Conservation (phyloP, 1,140 invertebrate genomes). For the Dendroctonus valens region DNA sequence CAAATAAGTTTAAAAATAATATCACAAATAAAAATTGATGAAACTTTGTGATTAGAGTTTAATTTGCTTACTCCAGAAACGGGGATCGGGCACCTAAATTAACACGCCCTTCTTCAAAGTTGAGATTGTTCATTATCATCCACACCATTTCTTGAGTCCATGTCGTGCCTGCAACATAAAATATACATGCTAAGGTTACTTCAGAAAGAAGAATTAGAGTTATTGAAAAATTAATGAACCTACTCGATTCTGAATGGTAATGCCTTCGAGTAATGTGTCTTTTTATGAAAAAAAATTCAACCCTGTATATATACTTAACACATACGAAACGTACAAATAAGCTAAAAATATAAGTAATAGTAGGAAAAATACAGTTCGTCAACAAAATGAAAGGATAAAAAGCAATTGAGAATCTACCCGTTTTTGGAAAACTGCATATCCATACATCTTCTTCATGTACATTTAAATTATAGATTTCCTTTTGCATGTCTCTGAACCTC, state of each 20-base stretch:
- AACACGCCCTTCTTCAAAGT: slow-evolving; percentile 54
- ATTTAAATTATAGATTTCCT: slow-evolving; percentile 38
- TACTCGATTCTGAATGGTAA: background rate
- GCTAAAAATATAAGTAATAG: too few species aligned
- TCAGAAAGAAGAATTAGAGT: slow-evolving; percentile 15
- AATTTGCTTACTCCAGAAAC: slow-evolving; percentile 51
- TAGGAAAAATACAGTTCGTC: too few species aligned
- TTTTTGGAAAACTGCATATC: slow-evolving; percentile 43
- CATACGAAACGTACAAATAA: too few species aligned
- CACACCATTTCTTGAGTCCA: slow-evolving; percentile 64
- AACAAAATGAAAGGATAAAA: background rate
- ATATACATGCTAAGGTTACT: too few species aligned
- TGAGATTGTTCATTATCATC: slow-evolving; percentile 55
- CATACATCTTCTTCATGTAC: slow-evolving; percentile 40
- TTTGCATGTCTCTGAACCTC: slow-evolving; percentile 34
- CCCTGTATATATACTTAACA: too few species aligned
- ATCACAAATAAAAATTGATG: background rate
- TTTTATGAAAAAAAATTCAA: too few species aligned
- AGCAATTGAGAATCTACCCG: slow-evolving; percentile 31
- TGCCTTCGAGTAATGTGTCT: too few species aligned
- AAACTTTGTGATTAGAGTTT: slow-evolving; percentile 5
- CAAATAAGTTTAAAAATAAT: too few species aligned
- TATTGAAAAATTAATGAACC: background rate
- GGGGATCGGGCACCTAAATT: slow-evolving; percentile 47
- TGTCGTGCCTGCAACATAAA: slow-evolving; percentile 52